A percentile compares a stretch with the other conserved stretches of the same genome.
phyloP scores from a whole-genome alignment of 1,140 invertebrate species.

The Diorhabda sublineata region DNA sequence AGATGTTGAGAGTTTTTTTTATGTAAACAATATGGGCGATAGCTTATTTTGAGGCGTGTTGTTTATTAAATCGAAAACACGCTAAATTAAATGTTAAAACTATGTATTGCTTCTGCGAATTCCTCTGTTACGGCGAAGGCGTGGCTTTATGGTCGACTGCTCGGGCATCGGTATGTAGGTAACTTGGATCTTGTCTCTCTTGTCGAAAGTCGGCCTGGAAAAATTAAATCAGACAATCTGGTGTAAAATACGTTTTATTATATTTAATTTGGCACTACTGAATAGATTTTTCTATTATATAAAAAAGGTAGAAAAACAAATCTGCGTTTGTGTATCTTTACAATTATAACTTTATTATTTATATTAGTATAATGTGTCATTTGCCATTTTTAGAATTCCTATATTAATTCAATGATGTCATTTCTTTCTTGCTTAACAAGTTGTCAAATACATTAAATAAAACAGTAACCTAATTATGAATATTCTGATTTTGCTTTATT shows the following conservation, averaged over 20 bases:
- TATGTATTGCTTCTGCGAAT: conserved; percentile 8
- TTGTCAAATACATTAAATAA: neutral
- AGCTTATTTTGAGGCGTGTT: neutral
- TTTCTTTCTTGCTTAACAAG: conserved; percentile 14
- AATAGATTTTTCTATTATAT: too few species aligned
- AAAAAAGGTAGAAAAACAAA: neutral
- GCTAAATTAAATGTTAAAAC: too few species aligned
- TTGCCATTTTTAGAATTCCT: conserved; percentile 27
- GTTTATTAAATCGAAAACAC: too few species aligned
- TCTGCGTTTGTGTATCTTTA: conserved; percentile 5
- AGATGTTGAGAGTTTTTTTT: neutral
- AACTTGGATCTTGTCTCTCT: conserved; percentile 18
- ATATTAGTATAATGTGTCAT: conserved; percentile 21
- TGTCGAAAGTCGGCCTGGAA: neutral
- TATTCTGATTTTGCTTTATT: too few species aligned
- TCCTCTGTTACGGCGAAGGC: conserved; percentile 4
- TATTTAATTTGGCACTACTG: too few species aligned
- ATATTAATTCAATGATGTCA: conserved; percentile 28
- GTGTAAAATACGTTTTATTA: neutral
- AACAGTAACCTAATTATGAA: too few species aligned
- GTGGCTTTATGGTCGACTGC: conserved; percentile 20
- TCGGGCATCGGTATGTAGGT: conserved; percentile 29
- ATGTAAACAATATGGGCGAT: conserved; percentile 2
- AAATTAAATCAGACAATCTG: neutral
- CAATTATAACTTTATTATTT: conserved; percentile 10